Percentiles rank a stretch among this genome's conserved stretches.
Evolutionary conservation across 1,140 invertebrate species (phyloP).

Genomic region (Amphibalanus amphitrite): DNA sequence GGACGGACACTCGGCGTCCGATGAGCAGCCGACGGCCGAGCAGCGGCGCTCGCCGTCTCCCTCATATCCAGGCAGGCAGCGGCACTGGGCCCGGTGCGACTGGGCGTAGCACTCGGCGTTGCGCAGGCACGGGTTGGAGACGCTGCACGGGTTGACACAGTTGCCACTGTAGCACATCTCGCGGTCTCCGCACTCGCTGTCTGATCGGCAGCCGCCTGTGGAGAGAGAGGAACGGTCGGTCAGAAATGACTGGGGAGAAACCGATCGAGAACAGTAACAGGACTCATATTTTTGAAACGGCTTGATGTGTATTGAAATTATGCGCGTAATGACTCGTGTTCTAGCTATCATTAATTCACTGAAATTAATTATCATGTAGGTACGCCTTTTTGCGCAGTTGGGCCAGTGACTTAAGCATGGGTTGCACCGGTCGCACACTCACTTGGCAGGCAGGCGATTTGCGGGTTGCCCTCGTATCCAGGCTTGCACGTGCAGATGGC

Average conservation of each 20-base stretch:
- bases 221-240: constrained; percentile 23
- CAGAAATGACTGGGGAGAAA: too few species aligned
- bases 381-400: too few species aligned
- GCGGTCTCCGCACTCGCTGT: constrained; percentile 57
- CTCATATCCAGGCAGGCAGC: constrained; percentile 20
- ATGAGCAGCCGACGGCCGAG: constrained; percentile 20
- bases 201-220: constrained; percentile 48
- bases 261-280: constrained; percentile 2
- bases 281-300: not conserved
- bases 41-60: constrained; percentile 22
- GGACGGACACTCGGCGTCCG: constrained; percentile 21
- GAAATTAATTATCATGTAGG: too few species aligned
- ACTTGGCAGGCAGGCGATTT: constrained; percentile 21
- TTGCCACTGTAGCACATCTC: constrained; percentile 55
- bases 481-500: constrained; percentile 22
- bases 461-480: constrained; percentile 24
- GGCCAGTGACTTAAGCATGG: too few species aligned
- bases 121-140: constrained; percentile 54
- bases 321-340: too few species aligned
- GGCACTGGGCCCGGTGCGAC: constrained; percentile 21
- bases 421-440: too few species aligned
- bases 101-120: constrained; percentile 57
- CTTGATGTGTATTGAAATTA: too few species aligned
- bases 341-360: too few species aligned
- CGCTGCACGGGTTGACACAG: constrained; percentile 63